Evolutionary conservation across 2,797 vertebrate species (phyloP), one percentile per base, ranked within the genome.

Genomic region (Antrozous pallidus): DNA sequence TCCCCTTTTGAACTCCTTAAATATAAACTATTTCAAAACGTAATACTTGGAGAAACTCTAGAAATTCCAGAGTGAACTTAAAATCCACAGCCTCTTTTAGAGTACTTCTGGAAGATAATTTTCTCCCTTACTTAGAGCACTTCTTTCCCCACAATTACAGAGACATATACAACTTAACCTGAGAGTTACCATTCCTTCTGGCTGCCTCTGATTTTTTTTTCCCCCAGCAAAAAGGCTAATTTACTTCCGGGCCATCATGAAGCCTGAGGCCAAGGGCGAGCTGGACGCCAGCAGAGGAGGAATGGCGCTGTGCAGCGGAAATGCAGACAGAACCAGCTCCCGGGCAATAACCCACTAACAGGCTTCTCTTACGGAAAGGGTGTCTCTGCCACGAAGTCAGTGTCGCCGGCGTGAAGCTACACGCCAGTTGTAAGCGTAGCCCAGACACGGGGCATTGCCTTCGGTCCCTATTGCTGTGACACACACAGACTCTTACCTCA

Each of bases 51-150:
- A 93, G 79, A 93, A 54, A 71, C 5, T 74, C 45, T 77, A 65
- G 82, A 95, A 96, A 94, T 87, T 73, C 18, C 22, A 49, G 36
- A 89, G 36, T 80, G n/a, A 81, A 87, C 85, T 88, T 51, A 82
- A 93, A 91, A 93, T 18, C 11, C 24, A 79, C 2, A 79, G 56
- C 14, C 17, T 78, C 31, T 77, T 90, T 69, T n/a, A 49, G 8
- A 51, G 75, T 78, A 78, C 26, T 86, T 88, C 58, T 89, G 16
- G 20, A 75, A 93, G 51, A 70, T 36, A 79, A 31, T 24, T 83
- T 90, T 73, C 33, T 92, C 31, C 13, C 22, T 94, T 77, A 90
- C n/a, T 73, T 45, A 88, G 79, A 94, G 12, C 8, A 84, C 5
- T 40, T 45, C 12, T 73, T 92, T 92, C 75, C 9, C 49, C 47